Conservation (phyloP, 2,888 invertebrate species). For the Antheraea assamensis region DNA sequence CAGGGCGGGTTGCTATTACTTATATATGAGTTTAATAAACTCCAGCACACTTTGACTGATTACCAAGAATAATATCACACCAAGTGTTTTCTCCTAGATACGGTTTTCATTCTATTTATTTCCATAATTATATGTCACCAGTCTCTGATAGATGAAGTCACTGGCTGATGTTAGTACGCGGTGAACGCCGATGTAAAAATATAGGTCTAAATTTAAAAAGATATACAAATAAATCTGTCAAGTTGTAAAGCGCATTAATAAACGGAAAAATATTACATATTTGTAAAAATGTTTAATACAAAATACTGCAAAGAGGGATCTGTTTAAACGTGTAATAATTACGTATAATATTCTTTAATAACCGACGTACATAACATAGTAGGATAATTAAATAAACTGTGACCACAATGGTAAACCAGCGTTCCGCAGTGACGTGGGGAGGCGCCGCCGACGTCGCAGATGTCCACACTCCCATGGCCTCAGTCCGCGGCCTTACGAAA, state of each 20-base stretch:
- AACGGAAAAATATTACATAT: neutral
- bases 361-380: constrained; percentile 30
- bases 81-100: too few relatives aligned
- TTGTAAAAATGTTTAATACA: neutral
- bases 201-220: too few relatives aligned
- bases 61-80: too few relatives aligned
- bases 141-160: too few relatives aligned
- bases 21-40: too few relatives aligned
- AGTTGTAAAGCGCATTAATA: neutral
- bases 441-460: constrained; percentile 43
- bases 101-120: too few relatives aligned
- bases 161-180: too few relatives aligned
- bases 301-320: neutral
- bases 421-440: constrained; percentile 38
- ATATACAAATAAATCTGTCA: too few relatives aligned
- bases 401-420: constrained; percentile 73
- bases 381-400: constrained; percentile 63
- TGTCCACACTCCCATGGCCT: constrained; percentile 56
- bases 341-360: constrained; percentile 13
- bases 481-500: constrained; percentile 31
- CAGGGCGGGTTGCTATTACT: too few relatives aligned
- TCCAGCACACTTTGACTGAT: too few relatives aligned
- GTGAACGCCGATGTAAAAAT: too few relatives aligned
- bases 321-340: constrained; percentile 6
- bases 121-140: too few relatives aligned